Conservation (phyloP, 2,797 vertebrate species). For the Hyperoplus lanceolatus region DNA sequence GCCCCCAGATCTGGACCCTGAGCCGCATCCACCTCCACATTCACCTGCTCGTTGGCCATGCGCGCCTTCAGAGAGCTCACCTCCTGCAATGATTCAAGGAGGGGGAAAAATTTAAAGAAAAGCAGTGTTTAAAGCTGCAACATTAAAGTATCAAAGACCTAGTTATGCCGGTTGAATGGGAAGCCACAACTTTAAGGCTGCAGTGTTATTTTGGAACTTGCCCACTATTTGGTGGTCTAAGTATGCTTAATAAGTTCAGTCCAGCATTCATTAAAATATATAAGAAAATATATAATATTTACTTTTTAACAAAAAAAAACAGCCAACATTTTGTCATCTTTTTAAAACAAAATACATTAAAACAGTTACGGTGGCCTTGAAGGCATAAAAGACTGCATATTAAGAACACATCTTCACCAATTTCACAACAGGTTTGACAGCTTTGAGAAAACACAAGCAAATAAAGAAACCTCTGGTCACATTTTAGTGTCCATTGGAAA, state of each 20-base stretch:
- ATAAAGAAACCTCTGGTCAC: too few relatives aligned
- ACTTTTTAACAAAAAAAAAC: too few relatives aligned
- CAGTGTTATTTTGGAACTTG: not conserved
- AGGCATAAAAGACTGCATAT: too few relatives aligned
- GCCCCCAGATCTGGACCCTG: conserved; percentile 86
- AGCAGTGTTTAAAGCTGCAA: not conserved
- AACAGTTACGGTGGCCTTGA: too few relatives aligned
- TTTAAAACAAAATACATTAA: too few relatives aligned
- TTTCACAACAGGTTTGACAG: too few relatives aligned
- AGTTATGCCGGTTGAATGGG: not conserved
- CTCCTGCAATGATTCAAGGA: conserved; percentile 74
- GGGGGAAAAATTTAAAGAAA: not conserved
- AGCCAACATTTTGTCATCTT: too few relatives aligned
- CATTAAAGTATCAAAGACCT: not conserved
- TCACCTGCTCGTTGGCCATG: conserved; percentile 84
- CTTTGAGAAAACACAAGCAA: too few relatives aligned
- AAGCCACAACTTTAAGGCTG: not conserved
- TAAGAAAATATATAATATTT: too few relatives aligned
- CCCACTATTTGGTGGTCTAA: not conserved
- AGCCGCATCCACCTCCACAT: conserved; percentile 86
- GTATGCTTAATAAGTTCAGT: not conserved
- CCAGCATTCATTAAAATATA: too few relatives aligned
- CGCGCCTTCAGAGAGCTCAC: conserved; percentile 75
- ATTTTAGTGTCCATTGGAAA: too few relatives aligned
- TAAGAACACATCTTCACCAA: too few relatives aligned